Percentiles rank a stretch among this genome's conserved stretches.
phyloP scores from a whole-genome alignment of 2,113 vertebrate species.

The Mastomys natalensis region DNA sequence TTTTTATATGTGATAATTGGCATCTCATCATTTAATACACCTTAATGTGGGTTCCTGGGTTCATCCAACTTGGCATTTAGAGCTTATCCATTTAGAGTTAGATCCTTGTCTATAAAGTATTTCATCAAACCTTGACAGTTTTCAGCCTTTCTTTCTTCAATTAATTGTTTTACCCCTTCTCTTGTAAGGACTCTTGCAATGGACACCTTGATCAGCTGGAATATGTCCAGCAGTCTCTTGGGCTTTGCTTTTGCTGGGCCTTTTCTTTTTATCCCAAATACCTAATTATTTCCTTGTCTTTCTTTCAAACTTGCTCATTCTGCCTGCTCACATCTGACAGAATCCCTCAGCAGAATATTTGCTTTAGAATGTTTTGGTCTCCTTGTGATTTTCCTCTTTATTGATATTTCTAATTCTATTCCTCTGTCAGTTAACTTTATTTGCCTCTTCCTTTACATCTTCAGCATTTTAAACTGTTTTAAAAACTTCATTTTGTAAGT shows the following conservation, averaged over 20 bases:
- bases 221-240: background rate
- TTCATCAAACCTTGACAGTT: background rate
- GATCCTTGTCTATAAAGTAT: background rate
- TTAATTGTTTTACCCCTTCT: background rate
- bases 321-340: background rate
- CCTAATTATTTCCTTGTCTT: background rate
- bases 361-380: background rate
- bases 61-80: background rate
- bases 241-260: background rate
- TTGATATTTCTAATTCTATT: background rate
- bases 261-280: background rate
- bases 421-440: background rate
- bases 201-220: background rate
- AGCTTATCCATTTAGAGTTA: background rate
- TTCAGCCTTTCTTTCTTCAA: background rate
- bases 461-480: constrained; percentile 12
- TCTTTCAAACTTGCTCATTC: background rate
- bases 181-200: background rate
- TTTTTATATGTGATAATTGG: background rate
- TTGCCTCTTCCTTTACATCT: background rate
- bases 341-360: background rate
- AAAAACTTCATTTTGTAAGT: background rate
- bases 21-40: background rate
- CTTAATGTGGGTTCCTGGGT: background rate
- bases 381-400: background rate